A percentile compares a stretch with the other conserved stretches of the same genome.
Conservation (phyloP, 2,797 vertebrate genomes). For the Semaprochilodus insignis region DNA sequence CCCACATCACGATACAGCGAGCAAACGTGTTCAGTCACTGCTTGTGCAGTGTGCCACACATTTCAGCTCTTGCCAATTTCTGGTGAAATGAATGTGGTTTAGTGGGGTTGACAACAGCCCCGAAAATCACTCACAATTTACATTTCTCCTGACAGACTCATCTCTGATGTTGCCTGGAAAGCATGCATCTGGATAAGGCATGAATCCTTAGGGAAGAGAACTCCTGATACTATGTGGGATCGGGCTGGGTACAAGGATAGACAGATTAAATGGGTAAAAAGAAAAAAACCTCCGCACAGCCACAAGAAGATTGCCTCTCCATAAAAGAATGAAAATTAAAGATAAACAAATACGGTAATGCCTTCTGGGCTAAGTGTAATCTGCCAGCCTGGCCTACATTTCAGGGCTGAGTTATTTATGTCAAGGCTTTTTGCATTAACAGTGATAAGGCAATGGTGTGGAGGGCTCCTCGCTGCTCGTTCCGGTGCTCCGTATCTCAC, state of each 20-base stretch:
- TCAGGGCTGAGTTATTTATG: constrained; percentile 13
- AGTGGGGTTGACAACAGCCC: constrained; percentile 6
- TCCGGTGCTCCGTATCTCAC: neutral
- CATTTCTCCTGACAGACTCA: neutral
- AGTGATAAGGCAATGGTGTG: neutral
- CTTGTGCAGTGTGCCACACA: neutral
- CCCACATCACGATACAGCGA: neutral
- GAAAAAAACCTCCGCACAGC: neutral
- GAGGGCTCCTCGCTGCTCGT: neutral
- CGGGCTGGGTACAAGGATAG: constrained; percentile 28
- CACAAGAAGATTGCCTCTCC: constrained; percentile 6
- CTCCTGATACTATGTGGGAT: constrained; percentile 31
- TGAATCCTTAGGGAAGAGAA: constrained; percentile 3
- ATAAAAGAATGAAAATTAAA: neutral
- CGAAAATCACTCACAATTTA: constrained; percentile 14
- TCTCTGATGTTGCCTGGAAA: constrained; percentile 48
- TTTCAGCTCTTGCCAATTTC: constrained; percentile 17
- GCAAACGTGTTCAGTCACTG: neutral
- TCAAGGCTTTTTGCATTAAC: neutral
- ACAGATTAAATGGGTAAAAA: constrained; percentile 31
- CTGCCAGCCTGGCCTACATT: constrained; percentile 28
- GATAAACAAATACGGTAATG: constrained; percentile 7
- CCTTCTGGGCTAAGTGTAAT: neutral
- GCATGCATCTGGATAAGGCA: constrained; percentile 35
- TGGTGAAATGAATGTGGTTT: constrained; percentile 9